phyloP scores from a whole-genome alignment of 2,797 vertebrate genomes.

The Ctenosaura bakeri region DNA sequence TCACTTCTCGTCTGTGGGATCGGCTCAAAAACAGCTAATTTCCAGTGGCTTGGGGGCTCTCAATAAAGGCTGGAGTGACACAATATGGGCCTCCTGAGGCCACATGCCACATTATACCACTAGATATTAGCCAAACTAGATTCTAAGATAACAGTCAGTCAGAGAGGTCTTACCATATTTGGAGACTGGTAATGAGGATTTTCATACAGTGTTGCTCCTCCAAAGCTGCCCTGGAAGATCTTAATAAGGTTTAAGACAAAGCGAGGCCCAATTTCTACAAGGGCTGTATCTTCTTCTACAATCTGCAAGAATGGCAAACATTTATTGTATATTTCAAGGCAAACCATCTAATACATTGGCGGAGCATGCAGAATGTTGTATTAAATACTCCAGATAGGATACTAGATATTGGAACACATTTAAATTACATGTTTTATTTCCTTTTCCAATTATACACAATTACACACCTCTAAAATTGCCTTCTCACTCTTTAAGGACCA shows the following conservation, averaged over 20 bases:
- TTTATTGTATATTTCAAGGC: background rate
- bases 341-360: background rate
- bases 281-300: slow-evolving; percentile 94
- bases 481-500: background rate
- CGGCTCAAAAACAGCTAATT: too few species aligned
- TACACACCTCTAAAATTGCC: background rate
- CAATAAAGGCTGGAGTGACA: too few species aligned
- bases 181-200: slow-evolving; percentile 93
- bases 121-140: background rate
- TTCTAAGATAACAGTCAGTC: background rate
- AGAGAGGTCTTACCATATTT: slow-evolving; percentile 87
- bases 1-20: too few species aligned
- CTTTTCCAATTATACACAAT: background rate
- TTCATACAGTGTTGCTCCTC: slow-evolving; percentile 93
- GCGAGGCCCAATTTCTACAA: slow-evolving; percentile 97
- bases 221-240: slow-evolving; percentile 97
- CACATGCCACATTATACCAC: background rate
- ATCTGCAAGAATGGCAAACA: slow-evolving; percentile 82
- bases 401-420: background rate
- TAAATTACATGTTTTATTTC: background rate
- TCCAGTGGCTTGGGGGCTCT: too few species aligned
- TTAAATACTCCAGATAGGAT: background rate
- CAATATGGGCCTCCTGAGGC: too few species aligned
- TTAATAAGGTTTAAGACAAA: slow-evolving; percentile 98
- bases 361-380: too few species aligned